These are phyloP conservation scores for Tetraodon nigroviridis DNA, from an alignment of 2,113 vertebrate species.

Conservation along the genomic window DNA sequence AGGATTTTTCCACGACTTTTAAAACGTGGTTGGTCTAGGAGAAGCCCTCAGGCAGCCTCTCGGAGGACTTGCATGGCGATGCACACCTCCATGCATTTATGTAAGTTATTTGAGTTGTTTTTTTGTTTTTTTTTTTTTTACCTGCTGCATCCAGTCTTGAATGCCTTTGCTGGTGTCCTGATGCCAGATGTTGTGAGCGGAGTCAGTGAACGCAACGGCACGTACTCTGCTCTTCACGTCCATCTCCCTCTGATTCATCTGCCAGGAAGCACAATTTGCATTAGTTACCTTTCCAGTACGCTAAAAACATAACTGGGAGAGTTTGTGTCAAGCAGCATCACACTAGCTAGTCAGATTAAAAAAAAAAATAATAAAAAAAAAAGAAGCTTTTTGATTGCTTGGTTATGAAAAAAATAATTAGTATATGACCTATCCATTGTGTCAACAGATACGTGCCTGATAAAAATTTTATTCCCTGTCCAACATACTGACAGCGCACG, in stretches of 20 bases:
- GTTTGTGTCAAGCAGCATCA: neutral
- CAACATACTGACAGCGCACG: conserved; percentile 6
- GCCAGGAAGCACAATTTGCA: conserved; percentile 27
- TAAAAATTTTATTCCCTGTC: conserved; percentile 11
- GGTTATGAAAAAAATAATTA: neutral
- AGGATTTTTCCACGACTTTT: conserved; percentile 38
- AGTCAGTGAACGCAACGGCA: conserved; percentile 94
- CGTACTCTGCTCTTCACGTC: conserved; percentile 89
- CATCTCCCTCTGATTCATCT: conserved; percentile 96
- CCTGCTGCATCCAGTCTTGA: conserved; percentile 96
- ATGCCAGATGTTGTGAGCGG: conserved; percentile 96
- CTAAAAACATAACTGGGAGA: neutral
- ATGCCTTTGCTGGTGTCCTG: conserved; percentile 92
- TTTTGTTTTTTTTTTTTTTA: conserved; percentile 53
- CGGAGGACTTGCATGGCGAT: conserved; percentile 28
- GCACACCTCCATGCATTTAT: neutral
- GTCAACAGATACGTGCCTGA: conserved; percentile 8
- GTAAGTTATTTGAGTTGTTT: neutral
- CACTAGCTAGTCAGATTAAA: neutral
- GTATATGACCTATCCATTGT: conserved; percentile 1
- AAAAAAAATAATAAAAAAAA: neutral
- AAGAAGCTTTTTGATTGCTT: conserved; percentile 2
- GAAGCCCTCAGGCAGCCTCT: conserved; percentile 6
- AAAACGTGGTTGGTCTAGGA: conserved; percentile 26
- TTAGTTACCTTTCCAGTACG: conserved; percentile 24